Evolutionary conservation across 2,888 invertebrate species (phyloP).

Genomic region (Endomychus coccineus): DNA sequence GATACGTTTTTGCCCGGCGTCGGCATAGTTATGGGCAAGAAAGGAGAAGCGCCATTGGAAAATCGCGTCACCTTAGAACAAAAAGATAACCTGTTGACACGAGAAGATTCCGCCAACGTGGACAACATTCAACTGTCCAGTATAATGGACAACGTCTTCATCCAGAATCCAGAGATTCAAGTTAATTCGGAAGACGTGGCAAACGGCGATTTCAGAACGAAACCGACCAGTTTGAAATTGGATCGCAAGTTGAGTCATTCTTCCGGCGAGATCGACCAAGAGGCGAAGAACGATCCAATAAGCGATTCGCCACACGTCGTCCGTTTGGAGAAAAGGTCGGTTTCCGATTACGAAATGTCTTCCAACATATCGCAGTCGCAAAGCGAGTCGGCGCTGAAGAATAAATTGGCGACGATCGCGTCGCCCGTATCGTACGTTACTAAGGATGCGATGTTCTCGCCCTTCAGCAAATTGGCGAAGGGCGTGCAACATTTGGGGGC

Average conservation of each 20-base stretch:
- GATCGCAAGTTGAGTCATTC: constrained; percentile 63
- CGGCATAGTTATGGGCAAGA: constrained; percentile 53
- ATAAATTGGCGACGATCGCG: constrained; percentile 48
- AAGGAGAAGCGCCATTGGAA: constrained; percentile 14
- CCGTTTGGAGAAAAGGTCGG: constrained; percentile 44
- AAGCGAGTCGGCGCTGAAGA: constrained; percentile 68
- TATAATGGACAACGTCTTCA: constrained; percentile 40
- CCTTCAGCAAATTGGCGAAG: constrained; percentile 77
- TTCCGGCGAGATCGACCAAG: constrained; percentile 55
- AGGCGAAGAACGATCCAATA: constrained; percentile 18
- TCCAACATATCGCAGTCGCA: constrained; percentile 69
- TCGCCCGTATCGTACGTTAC: constrained; percentile 61
- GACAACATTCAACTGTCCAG: constrained; percentile 41
- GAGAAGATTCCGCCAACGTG: constrained; percentile 38
- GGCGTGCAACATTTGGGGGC: constrained; percentile 79
- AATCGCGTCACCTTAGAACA: constrained; percentile 39
- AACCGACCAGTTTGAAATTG: constrained; percentile 50
- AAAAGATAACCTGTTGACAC: constrained; percentile 43
- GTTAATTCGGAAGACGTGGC: constrained; percentile 35
- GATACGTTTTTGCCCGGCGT: constrained; percentile 57
- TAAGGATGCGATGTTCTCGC: constrained; percentile 61
- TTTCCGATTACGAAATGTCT: constrained; percentile 60
- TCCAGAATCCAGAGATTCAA: constrained; percentile 37
- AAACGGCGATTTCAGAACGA: constrained; percentile 31
- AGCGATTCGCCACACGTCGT: constrained; percentile 19